A percentile compares a stretch with the other conserved stretches of the same genome.
Evolutionary conservation across 2,113 vertebrate species (phyloP).

Genomic region (Phodopus roborovskii): DNA sequence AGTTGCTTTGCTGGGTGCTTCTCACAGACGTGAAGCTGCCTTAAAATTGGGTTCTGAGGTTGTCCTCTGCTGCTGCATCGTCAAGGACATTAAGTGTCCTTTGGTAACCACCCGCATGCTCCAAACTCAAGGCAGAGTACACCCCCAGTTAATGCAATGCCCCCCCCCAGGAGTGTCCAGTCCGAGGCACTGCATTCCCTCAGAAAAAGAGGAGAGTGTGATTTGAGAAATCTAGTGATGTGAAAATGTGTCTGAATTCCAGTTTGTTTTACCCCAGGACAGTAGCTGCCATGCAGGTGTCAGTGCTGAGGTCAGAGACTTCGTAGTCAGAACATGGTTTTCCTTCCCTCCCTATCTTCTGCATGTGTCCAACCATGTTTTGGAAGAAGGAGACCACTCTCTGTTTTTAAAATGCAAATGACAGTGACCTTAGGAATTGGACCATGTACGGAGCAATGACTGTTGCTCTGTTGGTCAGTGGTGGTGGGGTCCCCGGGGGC

Average conservation of each 20-base stretch:
- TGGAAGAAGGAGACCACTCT: background rate
- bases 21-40: background rate
- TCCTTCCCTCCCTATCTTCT: background rate
- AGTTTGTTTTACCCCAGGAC: background rate
- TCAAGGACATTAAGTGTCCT: background rate
- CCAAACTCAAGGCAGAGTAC: background rate
- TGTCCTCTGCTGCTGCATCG: fast-evolving
- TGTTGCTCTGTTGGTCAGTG: background rate
- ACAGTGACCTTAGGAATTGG: background rate
- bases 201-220: background rate
- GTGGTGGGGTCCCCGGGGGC: background rate
- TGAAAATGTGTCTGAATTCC: background rate
- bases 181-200: background rate
- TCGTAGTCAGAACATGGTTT: background rate
- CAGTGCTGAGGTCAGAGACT: background rate
- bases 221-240: background rate
- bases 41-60: background rate
- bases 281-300: background rate
- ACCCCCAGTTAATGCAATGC: background rate
- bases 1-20: background rate
- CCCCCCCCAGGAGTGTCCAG: background rate
- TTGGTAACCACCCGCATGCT: background rate
- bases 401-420: background rate
- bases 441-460: fast-evolving
- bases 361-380: background rate